Evolutionary conservation across 1,140 invertebrate genomes (phyloP), one percentile per base, ranked within the genome.

Genomic region (Drosophila tani): DNA sequence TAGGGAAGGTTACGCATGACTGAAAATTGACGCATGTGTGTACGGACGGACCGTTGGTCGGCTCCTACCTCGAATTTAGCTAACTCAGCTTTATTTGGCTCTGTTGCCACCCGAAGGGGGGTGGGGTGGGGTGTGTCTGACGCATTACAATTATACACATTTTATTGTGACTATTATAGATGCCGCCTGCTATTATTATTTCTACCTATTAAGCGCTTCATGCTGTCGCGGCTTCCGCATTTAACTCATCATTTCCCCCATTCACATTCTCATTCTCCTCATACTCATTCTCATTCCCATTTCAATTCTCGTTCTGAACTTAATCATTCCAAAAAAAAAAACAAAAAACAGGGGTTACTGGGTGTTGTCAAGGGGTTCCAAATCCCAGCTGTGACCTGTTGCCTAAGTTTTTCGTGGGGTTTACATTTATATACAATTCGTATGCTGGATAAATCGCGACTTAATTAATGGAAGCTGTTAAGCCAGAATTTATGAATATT

Each of bases 111-210:
- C 65, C 62, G 32, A 12, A 38, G 7, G 21, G 17, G n/a, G 21
- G 35, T 8, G 38, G 6, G 15, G 5, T 8, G 32, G 9, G 21
- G 27, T 15, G 21, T n/a, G 40, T 47, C 14, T 65, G 73, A 57
- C 38, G 74, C 74, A 76, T 76, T 76, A 76, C 74, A 76, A 76
- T 76, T 76, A 76, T 67, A 66, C 5, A 76, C 55, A 47, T 66
- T 75, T 75, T 76, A 57, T 75, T 76, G 57, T 58, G 62, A 76
- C 65, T 57, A 57, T 70, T 58, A 59, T 70, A 47, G 68, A 47
- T 57, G 45, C 51, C 53, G 19, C 40, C 51, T 55, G 35, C 14
- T 56, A 38, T 64, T 63, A 41, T 38, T 43, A 43, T 51, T 45
- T 43, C 59, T 29, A 40, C 40, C 49, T 56, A 73, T 64, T 57